phyloP scores from a whole-genome alignment of 92 coral and sea anemone species.

The Meandrina meandrites region DNA sequence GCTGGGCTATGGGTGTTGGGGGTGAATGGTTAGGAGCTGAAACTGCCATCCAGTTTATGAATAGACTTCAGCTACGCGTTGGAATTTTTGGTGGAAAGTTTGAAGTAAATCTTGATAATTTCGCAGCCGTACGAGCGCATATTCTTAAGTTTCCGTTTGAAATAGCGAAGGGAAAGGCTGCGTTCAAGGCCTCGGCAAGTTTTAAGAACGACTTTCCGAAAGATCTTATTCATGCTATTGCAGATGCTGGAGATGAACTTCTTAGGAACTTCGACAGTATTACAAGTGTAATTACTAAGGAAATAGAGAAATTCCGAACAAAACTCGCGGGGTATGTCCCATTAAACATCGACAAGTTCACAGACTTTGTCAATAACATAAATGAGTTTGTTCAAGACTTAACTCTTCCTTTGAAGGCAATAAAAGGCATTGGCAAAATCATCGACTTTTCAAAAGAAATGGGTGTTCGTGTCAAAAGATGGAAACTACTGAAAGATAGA shows the following conservation, averaged over 20 bases:
- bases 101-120: constrained; percentile 78
- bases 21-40: constrained; percentile 85
- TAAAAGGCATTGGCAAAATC: no score
- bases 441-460: constrained; percentile 37
- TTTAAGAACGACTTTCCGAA: constrained; percentile 95
- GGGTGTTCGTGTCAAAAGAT: constrained; percentile 60
- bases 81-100: constrained; percentile 86
- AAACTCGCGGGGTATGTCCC: constrained; percentile 75
- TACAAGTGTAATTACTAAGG: constrained; percentile 67
- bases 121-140: constrained; percentile 71
- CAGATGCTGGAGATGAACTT: constrained; percentile 66
- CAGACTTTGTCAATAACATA: constrained; percentile 69
- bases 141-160: constrained; percentile 74
- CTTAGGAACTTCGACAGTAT: constrained; percentile 69
- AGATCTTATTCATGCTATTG: constrained; percentile 75
- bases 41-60: constrained; percentile 65
- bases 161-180: constrained; percentile 77
- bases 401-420: constrained; percentile 6
- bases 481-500: constrained; percentile 71
- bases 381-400: constrained; percentile 60
- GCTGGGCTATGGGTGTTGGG: constrained; percentile 75
- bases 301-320: constrained; percentile 63
- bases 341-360: constrained; percentile 60
- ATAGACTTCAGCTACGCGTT: constrained; percentile 69
- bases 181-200: constrained; percentile 86